Base-by-base conservation (phyloP, 1,140 invertebrate species). In the Grapholita molesta region DNA sequence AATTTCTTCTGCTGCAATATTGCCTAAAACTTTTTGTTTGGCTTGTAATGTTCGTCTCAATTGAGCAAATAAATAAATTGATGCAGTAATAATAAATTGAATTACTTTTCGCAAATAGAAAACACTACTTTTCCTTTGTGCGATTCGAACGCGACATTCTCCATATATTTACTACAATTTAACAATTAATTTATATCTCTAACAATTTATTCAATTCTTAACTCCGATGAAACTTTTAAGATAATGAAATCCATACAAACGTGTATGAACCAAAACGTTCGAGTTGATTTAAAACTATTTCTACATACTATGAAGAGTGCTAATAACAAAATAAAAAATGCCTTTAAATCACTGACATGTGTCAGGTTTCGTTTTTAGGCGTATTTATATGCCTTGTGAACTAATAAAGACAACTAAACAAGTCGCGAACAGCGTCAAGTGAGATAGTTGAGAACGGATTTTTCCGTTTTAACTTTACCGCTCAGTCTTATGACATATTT, bases 401-500 rank as follows among this genome's bases (percentile, higher is more conserved):
- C n/a, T n/a, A n/a, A n/a, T n/a, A n/a, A n/a, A n/a, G n/a, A n/a
- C 4, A 57, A 25, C 3, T 11, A 25, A 57, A 25, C 4, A 25
- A 57, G 24, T 25, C 18, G 52, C 28, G 53, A 23, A 57, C 12
- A 57, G 53, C 53, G 53, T 57, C 53, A 57, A 57, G 38, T n/a
- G 38, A 42, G 23, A 52, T 52, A 52, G 42, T 57, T 57, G 24
- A 30, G 61, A 32, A 64, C 61, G 61, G 28, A 35, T 64, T 64
- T 64, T 12, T 18, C 61, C 28, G 68, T 72, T 77, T 76, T 78
- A 77, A 73, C 77, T 75, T 82, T 82, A 84, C 82, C 85, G 75
- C 80, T 91, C 89, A 91, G 89, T 91, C 89, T 91, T 91, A 86
- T 86, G 83, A 89, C 83, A 82, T 85, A 85, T 84, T 80, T 71